phyloP scores from a whole-genome alignment of 2,113 vertebrate species.

The Grammomys dolichurus region DNA sequence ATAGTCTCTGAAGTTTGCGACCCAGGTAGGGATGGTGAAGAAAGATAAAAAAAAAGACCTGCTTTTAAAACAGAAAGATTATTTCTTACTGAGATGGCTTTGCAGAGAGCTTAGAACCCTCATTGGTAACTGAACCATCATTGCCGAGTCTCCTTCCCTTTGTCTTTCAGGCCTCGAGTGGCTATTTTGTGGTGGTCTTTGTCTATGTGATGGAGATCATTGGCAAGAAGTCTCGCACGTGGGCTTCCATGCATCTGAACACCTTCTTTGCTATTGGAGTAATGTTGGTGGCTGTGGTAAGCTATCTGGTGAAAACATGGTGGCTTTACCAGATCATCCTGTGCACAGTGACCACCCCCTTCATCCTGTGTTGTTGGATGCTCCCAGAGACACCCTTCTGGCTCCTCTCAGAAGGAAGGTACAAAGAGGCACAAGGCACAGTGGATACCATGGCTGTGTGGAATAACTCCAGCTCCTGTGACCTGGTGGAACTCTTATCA shows the following conservation, averaged over 20 bases:
- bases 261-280: constrained; percentile 94
- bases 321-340: constrained; percentile 96
- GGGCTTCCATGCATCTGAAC: constrained; percentile 97
- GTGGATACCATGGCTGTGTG: constrained; percentile 91
- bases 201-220: constrained; percentile 97
- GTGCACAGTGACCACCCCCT: constrained; percentile 92
- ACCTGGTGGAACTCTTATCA: constrained; percentile 90
- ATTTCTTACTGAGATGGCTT: not conserved
- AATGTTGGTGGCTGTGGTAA: constrained; percentile 94
- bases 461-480: constrained; percentile 89
- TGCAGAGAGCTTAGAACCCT: not conserved
- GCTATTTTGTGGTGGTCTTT: constrained; percentile 96
- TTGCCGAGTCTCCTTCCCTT: constrained; percentile 26
- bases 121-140: not conserved
- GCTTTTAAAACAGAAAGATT: not conserved
- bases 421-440: constrained; percentile 90
- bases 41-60: not conserved
- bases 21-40: not conserved
- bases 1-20: not conserved
- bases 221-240: constrained; percentile 94
- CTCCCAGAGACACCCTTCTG: constrained; percentile 97
- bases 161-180: constrained; percentile 92
- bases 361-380: constrained; percentile 95
- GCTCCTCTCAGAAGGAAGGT: constrained; percentile 92
- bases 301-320: constrained; percentile 94